Percentiles rank a stretch among this genome's conserved stretches.
Conservation (phyloP, 2,888 invertebrate species). For the Eucera pruinosa region DNA sequence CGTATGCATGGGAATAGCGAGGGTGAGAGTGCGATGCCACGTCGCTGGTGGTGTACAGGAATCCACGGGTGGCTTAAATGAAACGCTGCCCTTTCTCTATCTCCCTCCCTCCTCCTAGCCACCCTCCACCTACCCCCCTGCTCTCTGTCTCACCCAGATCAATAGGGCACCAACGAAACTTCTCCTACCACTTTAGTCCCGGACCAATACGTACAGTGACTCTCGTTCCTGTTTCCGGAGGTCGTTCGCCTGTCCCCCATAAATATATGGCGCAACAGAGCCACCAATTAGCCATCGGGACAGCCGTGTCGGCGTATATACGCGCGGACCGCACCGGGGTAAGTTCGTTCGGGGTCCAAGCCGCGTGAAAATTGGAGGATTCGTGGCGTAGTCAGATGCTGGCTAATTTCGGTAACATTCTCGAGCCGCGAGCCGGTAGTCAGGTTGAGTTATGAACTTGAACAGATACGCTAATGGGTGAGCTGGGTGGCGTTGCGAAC, state of each 20-base stretch:
- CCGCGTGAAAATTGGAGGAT: conserved; percentile 42
- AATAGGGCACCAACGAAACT: conserved; percentile 73
- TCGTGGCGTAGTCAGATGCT: conserved; percentile 5
- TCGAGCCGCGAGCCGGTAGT: conserved; percentile 12
- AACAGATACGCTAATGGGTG: neutral
- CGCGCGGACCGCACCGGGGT: neutral
- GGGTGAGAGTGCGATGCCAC: conserved; percentile 45
- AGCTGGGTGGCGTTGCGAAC: neutral
- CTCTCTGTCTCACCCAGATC: conserved; percentile 65
- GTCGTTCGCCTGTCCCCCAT: conserved; percentile 65
- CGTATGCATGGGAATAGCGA: neutral
- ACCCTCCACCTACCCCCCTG: neutral
- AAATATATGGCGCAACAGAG: conserved; percentile 69
- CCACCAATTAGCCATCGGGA: conserved; percentile 72
- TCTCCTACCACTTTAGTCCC: conserved; percentile 66
- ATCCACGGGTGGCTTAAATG: conserved; percentile 77
- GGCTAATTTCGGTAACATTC: conserved; percentile 34
- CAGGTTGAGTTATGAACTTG: conserved; percentile 27
- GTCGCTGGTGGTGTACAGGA: conserved; percentile 59
- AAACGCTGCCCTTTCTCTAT: conserved; percentile 69
- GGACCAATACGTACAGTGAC: conserved; percentile 56
- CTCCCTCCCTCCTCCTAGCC: neutral
- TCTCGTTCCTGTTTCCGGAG: conserved; percentile 66
- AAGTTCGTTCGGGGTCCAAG: neutral
- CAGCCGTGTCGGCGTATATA: conserved; percentile 60